Percentiles rank a stretch among this genome's conserved stretches.
Evolutionary conservation across 2,888 invertebrate genomes (phyloP).

Genomic region (Lasioglossum marginatum): DNA sequence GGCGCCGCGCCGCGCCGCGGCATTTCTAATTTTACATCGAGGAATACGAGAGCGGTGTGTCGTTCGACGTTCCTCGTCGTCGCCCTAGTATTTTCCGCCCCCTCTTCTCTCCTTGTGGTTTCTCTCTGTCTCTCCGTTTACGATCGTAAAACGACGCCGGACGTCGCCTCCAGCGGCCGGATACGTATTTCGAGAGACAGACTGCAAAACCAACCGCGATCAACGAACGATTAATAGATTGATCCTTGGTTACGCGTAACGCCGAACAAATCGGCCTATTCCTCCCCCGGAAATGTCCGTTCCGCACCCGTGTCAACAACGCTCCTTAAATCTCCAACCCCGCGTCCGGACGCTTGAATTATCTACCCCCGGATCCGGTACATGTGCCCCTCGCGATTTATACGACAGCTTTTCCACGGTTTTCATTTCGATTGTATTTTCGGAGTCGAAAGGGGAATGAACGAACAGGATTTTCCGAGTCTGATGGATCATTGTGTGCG

Average conservation of each 20-base stretch:
- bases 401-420: conserved; percentile 28
- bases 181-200: conserved; percentile 63
- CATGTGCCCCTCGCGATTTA: conserved; percentile 22
- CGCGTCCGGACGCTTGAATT: conserved; percentile 17
- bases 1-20: conserved; percentile 58
- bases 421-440: conserved; percentile 29
- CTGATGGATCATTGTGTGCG: not conserved
- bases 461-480: not conserved
- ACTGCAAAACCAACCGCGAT: conserved; percentile 26
- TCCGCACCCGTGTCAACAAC: conserved; percentile 7
- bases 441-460: conserved; percentile 12
- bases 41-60: conserved; percentile 45
- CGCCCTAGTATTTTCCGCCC: conserved; percentile 63
- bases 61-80: conserved; percentile 63
- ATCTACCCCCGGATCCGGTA: not conserved
- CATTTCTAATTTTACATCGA: conserved; percentile 68
- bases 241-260: conserved; percentile 58
- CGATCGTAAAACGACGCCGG: conserved; percentile 61
- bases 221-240: conserved; percentile 64
- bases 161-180: conserved; percentile 46
- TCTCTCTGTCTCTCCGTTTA: conserved; percentile 49
- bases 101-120: conserved; percentile 37
- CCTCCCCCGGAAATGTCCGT: conserved; percentile 44
- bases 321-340: conserved; percentile 40
- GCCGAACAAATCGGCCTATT: conserved; percentile 25